Evolutionary conservation across 2,113 vertebrate genomes (phyloP), one percentile per base, ranked within the genome.

Genomic region (Bettongia penicillata): DNA sequence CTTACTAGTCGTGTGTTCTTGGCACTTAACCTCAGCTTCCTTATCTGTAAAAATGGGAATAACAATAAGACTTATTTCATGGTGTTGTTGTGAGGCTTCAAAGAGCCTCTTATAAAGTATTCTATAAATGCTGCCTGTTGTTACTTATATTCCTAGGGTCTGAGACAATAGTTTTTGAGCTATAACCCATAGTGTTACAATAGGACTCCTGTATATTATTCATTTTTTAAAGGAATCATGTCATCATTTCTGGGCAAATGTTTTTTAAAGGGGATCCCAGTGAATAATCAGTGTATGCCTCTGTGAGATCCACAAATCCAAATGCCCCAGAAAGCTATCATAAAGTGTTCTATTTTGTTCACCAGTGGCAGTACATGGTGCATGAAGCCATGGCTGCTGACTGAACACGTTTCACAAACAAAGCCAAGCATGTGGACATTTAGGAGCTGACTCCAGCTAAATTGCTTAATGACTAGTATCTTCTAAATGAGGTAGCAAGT

Each of bases 401-500:
- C 98, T 97, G 97, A 96, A 98, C 98, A 98, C 96, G 96, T 98
- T 98, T 98, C 95, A 95, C 94, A 97, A 98, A 98, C 94, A 97
- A 98, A 95, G 91, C 90, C 97, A 96, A 93, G 91, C 95, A 91
- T 95, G 96, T 97, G 98, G 98, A 96, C 97, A 95, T 97, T 98
- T 94, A 98, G 97, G 96, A 92, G 97, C 98, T 99, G 98, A 99
- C 98, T 98, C 97, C 94, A 98, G 98, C 97, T 98, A 97, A 98
- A 98, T 61, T 98, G 98, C 97, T 98, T 99, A 99, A 99, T 99
- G 98, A 98, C 98, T 98, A 96, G 98, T 97, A 98, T 98, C 98
- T 92, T 98, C 98, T 98, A 98, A 99, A 99, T 99, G 98, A 98
- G 96, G 97, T 97, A 98, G 98, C 98, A 98, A 98, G 97, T 97